Evolutionary conservation across 2,888 invertebrate species (phyloP).

Genomic region (Gnatocerus cornutus): DNA sequence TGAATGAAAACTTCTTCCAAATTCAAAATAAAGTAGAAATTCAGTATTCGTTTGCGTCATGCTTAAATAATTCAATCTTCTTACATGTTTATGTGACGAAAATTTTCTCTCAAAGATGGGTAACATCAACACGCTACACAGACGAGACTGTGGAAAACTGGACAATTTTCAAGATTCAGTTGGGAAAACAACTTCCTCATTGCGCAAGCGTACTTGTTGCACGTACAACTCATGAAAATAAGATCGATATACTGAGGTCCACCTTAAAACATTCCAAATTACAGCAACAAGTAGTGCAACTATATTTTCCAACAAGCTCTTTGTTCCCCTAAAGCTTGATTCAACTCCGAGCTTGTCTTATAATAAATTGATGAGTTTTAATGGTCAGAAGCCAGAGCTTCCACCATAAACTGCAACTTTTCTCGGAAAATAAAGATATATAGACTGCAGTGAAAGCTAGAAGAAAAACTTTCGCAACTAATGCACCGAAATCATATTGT

Average conservation of each 20-base stretch:
- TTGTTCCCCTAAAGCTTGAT: too few species aligned
- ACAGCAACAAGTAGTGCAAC: slow-evolving; percentile 57
- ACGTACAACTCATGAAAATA: slow-evolving; percentile 59
- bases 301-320: slow-evolving; percentile 1
- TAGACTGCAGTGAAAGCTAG: not conserved
- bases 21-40: not conserved
- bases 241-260: slow-evolving; percentile 61
- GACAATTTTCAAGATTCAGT: slow-evolving; percentile 56
- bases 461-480: too few species aligned
- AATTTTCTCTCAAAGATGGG: slow-evolving; percentile 29
- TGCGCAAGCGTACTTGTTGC: slow-evolving; percentile 63
- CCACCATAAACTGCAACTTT: not conserved
- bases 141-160: slow-evolving; percentile 56
- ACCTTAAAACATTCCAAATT: slow-evolving; percentile 56
- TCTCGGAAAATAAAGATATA: not conserved
- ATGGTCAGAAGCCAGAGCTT: not conserved
- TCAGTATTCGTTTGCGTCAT: not conserved
- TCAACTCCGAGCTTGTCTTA: not conserved
- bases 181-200: slow-evolving; percentile 56
- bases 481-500: too few species aligned
- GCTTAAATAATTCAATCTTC: slow-evolving; percentile 1
- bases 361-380: not conserved
- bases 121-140: slow-evolving; percentile 46
- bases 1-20: slow-evolving; percentile 29
- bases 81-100: slow-evolving; percentile 44